Evolutionary conservation across 2,888 invertebrate species (phyloP), one percentile per base, ranked within the genome.

Genomic region (Diplazon laetatorius): DNA sequence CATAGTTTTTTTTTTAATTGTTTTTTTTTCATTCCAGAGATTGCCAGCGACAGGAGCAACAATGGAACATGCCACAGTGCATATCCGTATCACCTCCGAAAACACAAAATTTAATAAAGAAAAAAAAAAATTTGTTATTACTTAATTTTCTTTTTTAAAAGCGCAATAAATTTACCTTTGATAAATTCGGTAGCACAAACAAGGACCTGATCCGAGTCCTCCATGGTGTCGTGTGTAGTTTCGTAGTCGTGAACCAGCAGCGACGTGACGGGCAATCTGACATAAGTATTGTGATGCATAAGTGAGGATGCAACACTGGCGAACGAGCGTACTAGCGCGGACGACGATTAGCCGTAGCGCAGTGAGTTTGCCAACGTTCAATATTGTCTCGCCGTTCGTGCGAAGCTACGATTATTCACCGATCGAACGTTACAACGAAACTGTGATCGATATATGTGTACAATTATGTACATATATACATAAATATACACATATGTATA

Each of bases 181-280:
- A 91, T 88, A 76, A 90, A 87, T 82, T 90, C 90, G 6, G 89
- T 85, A 18, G 88, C 85, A 35, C 87, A 88, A 20, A 89, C 82
- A 50, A 90, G 77, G 76, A 86, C 78, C 62, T 88, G 87, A 52
- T 86, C 85, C 80, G 85, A 86, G 74, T 89, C 87, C 72, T 89
- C 90, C 90, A 90, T 90, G 70, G 68, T 87, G 44, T 42, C 18
- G 9, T 66, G 42, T 57, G 62, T 70, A 14, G 42, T 42, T 52
- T 46, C 60, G 50, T 77, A 66, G 55, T 46, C 39, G 50, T 37
- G 52, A 22, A 65, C 50, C 42, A 66, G 57, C 42, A 66, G 52
- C 74, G 65, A 60, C 66, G 70, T 78, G 74, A 78, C 73, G 65
- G 74, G 50, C 65, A 44, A 74, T 65, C 74, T 78, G 74, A 74